Percentiles rank a stretch among this genome's conserved stretches.
phyloP scores from a whole-genome alignment of 2,888 invertebrate species.

The Cenopis cana region DNA sequence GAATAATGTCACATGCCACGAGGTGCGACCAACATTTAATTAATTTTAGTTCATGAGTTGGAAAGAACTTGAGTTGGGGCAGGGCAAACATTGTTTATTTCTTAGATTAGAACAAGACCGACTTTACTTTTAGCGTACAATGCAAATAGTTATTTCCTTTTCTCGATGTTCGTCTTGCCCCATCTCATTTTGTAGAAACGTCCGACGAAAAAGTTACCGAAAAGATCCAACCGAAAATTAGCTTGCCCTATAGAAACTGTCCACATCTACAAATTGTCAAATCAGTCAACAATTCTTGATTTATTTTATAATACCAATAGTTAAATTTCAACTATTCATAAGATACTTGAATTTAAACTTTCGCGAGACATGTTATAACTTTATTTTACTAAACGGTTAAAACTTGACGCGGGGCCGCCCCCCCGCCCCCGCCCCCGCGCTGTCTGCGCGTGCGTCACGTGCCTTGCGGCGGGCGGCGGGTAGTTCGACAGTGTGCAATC shows the following conservation, averaged over 20 bases:
- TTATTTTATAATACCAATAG: slow-evolving; percentile 34
- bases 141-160: not conserved
- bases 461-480: no score
- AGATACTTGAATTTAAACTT: no score
- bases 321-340: slow-evolving; percentile 41
- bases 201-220: slow-evolving; percentile 1
- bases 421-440: no score
- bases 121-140: not conserved
- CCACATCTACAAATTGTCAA: slow-evolving; percentile 44
- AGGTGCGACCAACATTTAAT: not conserved
- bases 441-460: no score
- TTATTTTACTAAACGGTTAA: no score
- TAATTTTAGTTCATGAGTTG: no score
- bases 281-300: slow-evolving; percentile 44
- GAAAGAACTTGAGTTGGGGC: not conserved
- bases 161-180: not conserved
- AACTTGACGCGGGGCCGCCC: no score
- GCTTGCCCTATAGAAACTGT: slow-evolving; percentile 32
- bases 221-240: not conserved
- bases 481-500: no score
- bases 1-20: not conserved
- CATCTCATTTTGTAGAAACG: not conserved
- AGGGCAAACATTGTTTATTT: not conserved
- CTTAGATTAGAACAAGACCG: not conserved
- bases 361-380: no score